Conservation (phyloP, 2,888 invertebrate genomes). For the Cristatella mucedo region DNA sequence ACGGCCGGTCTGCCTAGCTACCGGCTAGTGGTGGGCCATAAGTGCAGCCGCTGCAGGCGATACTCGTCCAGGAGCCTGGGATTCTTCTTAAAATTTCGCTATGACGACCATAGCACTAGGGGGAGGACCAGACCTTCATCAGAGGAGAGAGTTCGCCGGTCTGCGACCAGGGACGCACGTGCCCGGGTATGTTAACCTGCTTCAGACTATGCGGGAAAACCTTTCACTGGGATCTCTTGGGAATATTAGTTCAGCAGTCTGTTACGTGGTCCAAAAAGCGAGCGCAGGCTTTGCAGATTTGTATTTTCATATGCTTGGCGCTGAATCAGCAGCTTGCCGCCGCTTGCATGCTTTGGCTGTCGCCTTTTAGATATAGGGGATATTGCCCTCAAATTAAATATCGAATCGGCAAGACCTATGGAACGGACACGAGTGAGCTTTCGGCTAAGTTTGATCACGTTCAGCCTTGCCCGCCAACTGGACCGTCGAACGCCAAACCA, state of each 20-base stretch:
- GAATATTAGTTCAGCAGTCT: not conserved
- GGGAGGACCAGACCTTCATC: slow-evolving; percentile 32
- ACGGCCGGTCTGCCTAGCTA: too few relatives aligned
- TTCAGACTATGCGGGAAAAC: too few relatives aligned
- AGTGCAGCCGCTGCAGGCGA: too few relatives aligned
- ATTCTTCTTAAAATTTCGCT: too few relatives aligned
- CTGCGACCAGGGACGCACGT: slow-evolving; percentile 35
- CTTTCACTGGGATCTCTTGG: not conserved
- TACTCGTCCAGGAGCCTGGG: too few relatives aligned
- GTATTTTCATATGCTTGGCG: too few relatives aligned
- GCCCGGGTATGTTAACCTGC: slow-evolving; percentile 31
- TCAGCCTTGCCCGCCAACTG: slow-evolving; percentile 2
- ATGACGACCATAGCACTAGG: slow-evolving; percentile 34
- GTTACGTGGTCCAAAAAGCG: too few relatives aligned
- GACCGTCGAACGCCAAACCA: slow-evolving; percentile 9
- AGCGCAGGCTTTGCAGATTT: too few relatives aligned
- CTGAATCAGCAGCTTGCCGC: too few relatives aligned
- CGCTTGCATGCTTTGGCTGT: too few relatives aligned
- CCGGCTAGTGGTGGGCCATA: too few relatives aligned
- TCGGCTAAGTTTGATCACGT: slow-evolving; percentile 18
- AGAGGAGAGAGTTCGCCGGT: slow-evolving; percentile 29
- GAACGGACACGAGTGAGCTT: slow-evolving; percentile 29
- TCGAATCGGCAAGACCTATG: slow-evolving; percentile 35
- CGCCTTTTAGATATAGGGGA: slow-evolving; percentile 31
- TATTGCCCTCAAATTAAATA: slow-evolving; percentile 37